Evolutionary conservation across 2,797 vertebrate species (phyloP), one percentile per base, ranked within the genome.

Genomic region (Hippopotamyrus pictus): DNA sequence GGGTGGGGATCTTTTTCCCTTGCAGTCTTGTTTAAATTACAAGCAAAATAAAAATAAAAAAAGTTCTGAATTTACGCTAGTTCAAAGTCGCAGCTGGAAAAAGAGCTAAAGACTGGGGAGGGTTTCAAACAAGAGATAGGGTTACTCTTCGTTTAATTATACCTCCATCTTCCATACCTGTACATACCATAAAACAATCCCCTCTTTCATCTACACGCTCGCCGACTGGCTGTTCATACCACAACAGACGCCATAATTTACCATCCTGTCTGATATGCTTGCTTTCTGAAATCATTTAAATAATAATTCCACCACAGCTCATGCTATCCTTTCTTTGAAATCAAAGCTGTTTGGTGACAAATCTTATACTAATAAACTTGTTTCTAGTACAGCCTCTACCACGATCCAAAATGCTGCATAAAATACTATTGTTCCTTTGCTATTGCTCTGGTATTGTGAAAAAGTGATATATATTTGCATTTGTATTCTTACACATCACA

Each of bases 241-340:
- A 84, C 82, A 84, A 84, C 22, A 84, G 82, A 84, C 48, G 46
- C 82, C 44, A 25, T 57, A 57, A 87, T 87, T 87, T 41, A 87
- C 50, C 53, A 37, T 87, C 29, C 84, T 86, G 84, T 86, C 25
- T 57, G 50, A 86, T 86, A 25, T 7, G 29, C 51, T 86, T 57
- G 51, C 6, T 86, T 86, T 54, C 51, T 57, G 44, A 84, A 51
- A 51, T 50, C 46, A 84, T 84, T 84, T 46, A 50, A 84, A 84
- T 51, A 84, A 84, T 46, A 41, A 41, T 84, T 51, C 2, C 19
- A 19, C 37, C n/a, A 46, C 41, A 22, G n/a, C 82, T 25, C 46
- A 46, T 84, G 46, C n/a, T 84, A 9, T 51, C 82, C 12, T 84
- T 48, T 84, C 82, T 22, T 48, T 48, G 82, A 84, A 84, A 84